Evolutionary conservation across 1,140 invertebrate species (phyloP).

Genomic region (Sinella curviseta): DNA sequence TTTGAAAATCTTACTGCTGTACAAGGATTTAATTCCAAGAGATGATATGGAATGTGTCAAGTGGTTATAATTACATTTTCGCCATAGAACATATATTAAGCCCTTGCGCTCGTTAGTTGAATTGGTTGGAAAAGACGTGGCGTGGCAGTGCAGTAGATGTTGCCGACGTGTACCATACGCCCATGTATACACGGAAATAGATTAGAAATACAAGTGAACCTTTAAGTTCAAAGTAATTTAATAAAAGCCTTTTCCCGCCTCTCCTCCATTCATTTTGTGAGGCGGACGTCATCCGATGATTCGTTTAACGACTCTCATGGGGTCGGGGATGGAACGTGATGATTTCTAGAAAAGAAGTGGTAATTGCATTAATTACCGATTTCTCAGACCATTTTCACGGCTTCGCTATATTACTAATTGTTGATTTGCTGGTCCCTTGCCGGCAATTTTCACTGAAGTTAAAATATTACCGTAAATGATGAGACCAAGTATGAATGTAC

Average conservation of each 20-base stretch:
- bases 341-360: constrained; percentile 22
- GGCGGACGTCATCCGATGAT: constrained; percentile 7
- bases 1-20: no score
- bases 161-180: no score
- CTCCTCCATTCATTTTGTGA: not conserved
- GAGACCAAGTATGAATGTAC: no score
- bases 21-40: no score
- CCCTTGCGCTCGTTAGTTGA: no score
- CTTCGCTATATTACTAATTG: constrained; percentile 17
- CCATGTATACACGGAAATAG: no score
- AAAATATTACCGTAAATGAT: constrained; percentile 19
- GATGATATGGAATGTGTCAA: no score
- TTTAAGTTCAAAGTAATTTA: constrained; percentile 1
- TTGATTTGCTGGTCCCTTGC: constrained; percentile 14
- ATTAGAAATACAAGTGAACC: not conserved
- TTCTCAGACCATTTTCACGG: constrained; percentile 16
- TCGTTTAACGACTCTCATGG: constrained; percentile 18
- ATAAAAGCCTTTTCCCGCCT: not conserved
- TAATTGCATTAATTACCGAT: constrained; percentile 26
- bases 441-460: constrained; percentile 13
- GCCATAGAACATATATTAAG: no score
- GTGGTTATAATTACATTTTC: no score
- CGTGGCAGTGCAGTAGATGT: no score
- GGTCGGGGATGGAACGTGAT: constrained; percentile 13
- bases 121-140: no score